Percentiles rank a stretch among this genome's conserved stretches.
phyloP scores from a whole-genome alignment of 2,888 invertebrate species.

The Teinopalpus imperialis region DNA sequence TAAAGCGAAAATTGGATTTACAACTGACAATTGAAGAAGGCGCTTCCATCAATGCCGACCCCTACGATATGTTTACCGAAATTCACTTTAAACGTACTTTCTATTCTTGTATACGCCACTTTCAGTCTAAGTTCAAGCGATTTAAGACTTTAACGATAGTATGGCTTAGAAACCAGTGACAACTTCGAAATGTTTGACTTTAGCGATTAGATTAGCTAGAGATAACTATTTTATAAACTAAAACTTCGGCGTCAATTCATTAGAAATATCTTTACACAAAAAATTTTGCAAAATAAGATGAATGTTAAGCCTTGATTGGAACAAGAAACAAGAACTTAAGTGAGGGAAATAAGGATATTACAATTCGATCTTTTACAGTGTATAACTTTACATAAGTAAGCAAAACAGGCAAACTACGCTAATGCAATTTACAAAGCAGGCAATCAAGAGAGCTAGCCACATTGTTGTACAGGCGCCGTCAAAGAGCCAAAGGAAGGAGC shows the following conservation, averaged over 20 bases:
- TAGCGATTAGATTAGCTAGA: no score
- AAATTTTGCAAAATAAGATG: no score
- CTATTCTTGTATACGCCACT: constrained; percentile 42
- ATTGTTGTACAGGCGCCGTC: constrained; percentile 75
- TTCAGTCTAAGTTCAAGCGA: constrained; percentile 16
- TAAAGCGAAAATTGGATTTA: constrained; percentile 80
- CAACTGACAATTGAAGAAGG: constrained; percentile 76
- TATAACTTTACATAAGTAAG: constrained; percentile 27
- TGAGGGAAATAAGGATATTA: background rate
- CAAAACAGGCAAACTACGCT: constrained; percentile 50
- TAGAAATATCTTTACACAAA: no score
- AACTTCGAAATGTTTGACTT: no score
- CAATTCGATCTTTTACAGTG: constrained; percentile 23
- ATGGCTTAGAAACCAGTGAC: background rate
- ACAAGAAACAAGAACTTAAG: background rate
- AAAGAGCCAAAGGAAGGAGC: constrained; percentile 76
- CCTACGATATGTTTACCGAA: constrained; percentile 67
- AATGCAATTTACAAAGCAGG: constrained; percentile 75
- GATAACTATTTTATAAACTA: no score
- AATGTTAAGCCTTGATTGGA: no score
- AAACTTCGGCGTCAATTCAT: no score
- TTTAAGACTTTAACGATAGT: constrained; percentile 25
- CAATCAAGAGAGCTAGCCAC: constrained; percentile 73
- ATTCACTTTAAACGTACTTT: constrained; percentile 64
- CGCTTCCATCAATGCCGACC: constrained; percentile 75